A percentile compares a stretch with the other conserved stretches of the same genome.
Conservation (phyloP, 53 echinoderm and acorn worm genomes). For the Zoroaster sp. region DNA sequence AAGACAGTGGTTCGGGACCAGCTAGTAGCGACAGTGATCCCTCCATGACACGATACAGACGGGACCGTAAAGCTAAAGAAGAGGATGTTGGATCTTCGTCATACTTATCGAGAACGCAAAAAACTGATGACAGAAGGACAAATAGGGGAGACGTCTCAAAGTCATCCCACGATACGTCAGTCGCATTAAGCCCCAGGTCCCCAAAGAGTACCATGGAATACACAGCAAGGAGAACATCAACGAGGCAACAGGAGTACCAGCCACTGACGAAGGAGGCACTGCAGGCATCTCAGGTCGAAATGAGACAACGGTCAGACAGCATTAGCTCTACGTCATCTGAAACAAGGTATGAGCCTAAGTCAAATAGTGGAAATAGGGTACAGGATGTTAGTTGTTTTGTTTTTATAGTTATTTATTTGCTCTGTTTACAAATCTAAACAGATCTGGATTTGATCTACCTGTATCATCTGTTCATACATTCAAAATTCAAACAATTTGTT, state of each 20-base stretch:
- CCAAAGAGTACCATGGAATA: background rate
- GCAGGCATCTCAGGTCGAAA: background rate
- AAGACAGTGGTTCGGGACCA: conserved; percentile 20
- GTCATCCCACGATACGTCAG: background rate
- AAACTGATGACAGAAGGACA: background rate
- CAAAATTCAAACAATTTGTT: too few species aligned
- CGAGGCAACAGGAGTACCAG: background rate
- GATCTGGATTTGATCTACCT: too few species aligned
- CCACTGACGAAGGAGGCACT: background rate
- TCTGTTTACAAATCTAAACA: too few species aligned
- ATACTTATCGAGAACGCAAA: background rate
- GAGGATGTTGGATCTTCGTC: conserved; percentile 1
- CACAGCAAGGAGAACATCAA: background rate
- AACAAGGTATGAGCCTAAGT: conserved; percentile 35
- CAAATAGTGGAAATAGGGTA: too few species aligned
- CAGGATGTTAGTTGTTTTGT: too few species aligned
- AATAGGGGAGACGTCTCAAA: background rate
- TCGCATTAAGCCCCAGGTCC: conserved; percentile 18
- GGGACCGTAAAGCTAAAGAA: conserved; percentile 17
- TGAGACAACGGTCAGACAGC: conserved; percentile 47
- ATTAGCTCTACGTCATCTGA: conserved; percentile 42
- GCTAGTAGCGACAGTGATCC: conserved; percentile 59
- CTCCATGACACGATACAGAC: background rate
- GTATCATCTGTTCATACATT: too few species aligned
- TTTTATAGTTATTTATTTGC: too few species aligned